A percentile compares a stretch with the other conserved stretches of the same genome.
Evolutionary conservation across 2,888 invertebrate genomes (phyloP).

Genomic region (Erpobdella octoculata): DNA sequence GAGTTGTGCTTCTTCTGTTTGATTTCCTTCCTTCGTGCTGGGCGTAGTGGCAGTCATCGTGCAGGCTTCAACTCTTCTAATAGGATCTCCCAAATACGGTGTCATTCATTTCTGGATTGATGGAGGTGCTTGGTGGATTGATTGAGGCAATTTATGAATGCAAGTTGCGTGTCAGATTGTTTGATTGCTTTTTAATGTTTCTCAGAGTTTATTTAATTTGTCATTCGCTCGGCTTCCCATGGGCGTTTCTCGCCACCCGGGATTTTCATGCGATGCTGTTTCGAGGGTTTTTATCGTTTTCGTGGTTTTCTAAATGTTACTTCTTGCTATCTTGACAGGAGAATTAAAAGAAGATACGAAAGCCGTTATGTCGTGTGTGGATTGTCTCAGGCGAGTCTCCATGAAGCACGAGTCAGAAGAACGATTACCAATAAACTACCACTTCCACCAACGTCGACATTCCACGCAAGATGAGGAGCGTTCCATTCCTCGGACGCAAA

Average conservation of each 20-base stretch:
- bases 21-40: too few species aligned
- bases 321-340: neutral
- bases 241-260: neutral
- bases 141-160: neutral
- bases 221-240: neutral
- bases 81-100: too few species aligned
- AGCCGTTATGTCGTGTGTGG: too few species aligned
- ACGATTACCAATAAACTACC: neutral
- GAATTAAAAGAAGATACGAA: too few species aligned
- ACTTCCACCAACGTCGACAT: neutral
- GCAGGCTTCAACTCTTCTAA: too few species aligned
- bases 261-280: neutral
- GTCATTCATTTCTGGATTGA: too few species aligned
- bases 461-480: neutral
- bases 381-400: too few species aligned
- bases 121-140: neutral
- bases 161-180: conserved; percentile 2
- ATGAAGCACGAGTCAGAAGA: too few species aligned
- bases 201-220: neutral
- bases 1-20: too few species aligned
- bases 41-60: too few species aligned
- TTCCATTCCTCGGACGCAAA: neutral
- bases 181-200: conserved; percentile 1
- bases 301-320: neutral
- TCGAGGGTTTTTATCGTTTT: neutral